These are phyloP conservation scores for Buceros bicornis DNA, from an alignment of 2,797 vertebrate species.

Conservation along the genomic window DNA sequence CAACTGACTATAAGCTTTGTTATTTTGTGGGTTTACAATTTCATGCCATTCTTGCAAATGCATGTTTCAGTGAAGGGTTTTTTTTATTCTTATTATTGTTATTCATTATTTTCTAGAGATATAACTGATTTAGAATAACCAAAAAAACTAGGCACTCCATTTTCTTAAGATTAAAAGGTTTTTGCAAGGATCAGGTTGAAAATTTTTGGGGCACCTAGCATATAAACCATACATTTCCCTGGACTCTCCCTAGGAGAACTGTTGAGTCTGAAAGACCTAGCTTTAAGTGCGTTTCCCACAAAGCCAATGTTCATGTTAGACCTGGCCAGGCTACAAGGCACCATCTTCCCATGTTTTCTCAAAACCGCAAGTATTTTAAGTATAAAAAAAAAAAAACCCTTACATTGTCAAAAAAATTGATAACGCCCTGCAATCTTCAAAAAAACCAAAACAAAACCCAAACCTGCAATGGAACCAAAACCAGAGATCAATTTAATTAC, in stretches of 20 bases:
- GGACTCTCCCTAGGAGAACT: background rate
- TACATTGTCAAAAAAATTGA: background rate
- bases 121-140: background rate
- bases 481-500: background rate
- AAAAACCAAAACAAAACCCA: no score
- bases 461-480: background rate
- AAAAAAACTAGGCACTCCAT: background rate
- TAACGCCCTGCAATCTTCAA: background rate
- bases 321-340: background rate
- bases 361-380: background rate
- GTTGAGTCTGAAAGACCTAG: background rate
- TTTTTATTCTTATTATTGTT: background rate
- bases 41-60: background rate
- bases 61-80: background rate
- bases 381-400: no score
- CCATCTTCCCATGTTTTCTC: background rate
- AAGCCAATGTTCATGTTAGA: background rate
- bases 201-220: background rate
- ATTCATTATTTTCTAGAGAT: background rate
- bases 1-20: background rate
- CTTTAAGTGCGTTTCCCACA: background rate
- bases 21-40: background rate
- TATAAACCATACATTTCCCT: background rate
- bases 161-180: background rate
- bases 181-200: background rate